Base-by-base conservation (phyloP, 2,113 vertebrate species). In the Cephalophus harveyi region DNA sequence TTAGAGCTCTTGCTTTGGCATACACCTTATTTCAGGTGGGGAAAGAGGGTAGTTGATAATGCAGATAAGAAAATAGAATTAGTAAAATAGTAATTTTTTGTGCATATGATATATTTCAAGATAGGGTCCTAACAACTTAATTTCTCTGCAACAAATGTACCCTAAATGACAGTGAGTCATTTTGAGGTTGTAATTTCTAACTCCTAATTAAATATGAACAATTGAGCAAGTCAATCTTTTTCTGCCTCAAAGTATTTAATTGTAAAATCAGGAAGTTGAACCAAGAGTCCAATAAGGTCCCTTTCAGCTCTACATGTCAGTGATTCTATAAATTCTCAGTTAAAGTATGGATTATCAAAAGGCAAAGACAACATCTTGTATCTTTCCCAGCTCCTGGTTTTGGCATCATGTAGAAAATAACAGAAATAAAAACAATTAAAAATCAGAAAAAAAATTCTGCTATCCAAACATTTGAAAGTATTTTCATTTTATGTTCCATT, bases 351-450 rank as follows among this genome's bases (percentile, higher is more conserved):
- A 71, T 94, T 71, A 55, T 83, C 87, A 94, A 95, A 95, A 83
- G 50, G 40, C 67, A 94, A 57, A 85, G 79, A 84, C 25, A 92
- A 40, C 23, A 48, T 48, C n/a, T 89, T n/a, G n/a, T n/a, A 5
- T 83, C 95, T 82, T 91, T 78, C 16, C 43, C 30, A 43, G 64
- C 14, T 96, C 84, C 52, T 94, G 64, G 78, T 84, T 94, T 97
- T 96, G 74, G 17, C 52, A 92, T 55, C 81, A 90, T 55, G 79
- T 54, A 36, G 46, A 90, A 96, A 92, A 79, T n/a, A 87, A 91
- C 46, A 85, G 95, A 94, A 91, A 89, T 76, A 62, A 95, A 97
- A 46, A 23, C 88, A 94, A 85, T 85, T 90, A 81, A 95, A 97
- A 97, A 36, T 67, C 60, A 7, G 27, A 43, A 30, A 87, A 74